Evolutionary conservation across 2,113 vertebrate species (phyloP).

Genomic region (Pollachius pollachius): DNA sequence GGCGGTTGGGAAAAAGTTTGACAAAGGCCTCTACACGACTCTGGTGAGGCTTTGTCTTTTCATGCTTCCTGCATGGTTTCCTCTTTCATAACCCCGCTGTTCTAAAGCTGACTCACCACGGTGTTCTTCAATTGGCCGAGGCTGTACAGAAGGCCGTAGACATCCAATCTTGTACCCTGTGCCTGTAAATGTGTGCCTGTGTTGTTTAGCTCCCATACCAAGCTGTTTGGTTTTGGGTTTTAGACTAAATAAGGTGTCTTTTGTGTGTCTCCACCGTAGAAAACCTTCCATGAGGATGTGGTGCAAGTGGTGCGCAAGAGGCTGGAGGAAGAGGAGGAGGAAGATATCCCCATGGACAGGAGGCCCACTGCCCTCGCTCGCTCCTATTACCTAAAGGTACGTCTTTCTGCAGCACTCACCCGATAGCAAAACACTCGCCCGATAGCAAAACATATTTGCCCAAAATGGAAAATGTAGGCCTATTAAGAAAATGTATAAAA

Average conservation of each 20-base stretch:
- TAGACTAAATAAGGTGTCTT: no score
- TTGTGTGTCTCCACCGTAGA: conserved; percentile 46
- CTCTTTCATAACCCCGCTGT: background rate
- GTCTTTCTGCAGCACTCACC: background rate
- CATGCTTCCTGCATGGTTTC: background rate
- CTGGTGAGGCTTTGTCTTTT: conserved; percentile 72
- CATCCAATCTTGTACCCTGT: background rate
- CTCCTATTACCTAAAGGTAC: conserved; percentile 78
- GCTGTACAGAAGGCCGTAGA: background rate
- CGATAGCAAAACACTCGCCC: no score
- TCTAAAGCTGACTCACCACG: no score
- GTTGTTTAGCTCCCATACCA: no score
- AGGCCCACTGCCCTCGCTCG: conserved; percentile 74
- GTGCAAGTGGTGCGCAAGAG: conserved; percentile 71
- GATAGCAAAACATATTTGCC: no score
- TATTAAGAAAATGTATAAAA: no score
- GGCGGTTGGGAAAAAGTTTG: conserved; percentile 82
- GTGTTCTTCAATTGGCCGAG: no score
- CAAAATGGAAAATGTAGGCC: no score
- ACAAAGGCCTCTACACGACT: conserved; percentile 82
- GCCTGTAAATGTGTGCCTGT: no score
- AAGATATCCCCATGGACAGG: conserved; percentile 68
- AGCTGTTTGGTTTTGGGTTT: no score
- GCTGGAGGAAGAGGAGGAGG: conserved; percentile 72
- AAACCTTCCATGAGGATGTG: conserved; percentile 80